Conservation (phyloP, 2,888 invertebrate species). For the Cylloceria caligata region DNA sequence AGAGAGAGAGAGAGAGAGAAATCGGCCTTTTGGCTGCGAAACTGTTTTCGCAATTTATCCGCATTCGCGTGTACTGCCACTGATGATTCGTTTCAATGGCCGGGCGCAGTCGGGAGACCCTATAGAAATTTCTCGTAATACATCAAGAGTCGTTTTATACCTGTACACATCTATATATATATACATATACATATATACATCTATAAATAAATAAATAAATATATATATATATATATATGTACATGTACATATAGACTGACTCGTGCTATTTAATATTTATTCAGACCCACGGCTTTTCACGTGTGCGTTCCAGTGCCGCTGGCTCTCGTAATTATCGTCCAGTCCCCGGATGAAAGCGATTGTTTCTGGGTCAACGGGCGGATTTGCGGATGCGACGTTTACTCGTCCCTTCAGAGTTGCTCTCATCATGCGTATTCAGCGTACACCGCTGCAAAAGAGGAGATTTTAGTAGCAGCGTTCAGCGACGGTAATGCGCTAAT, state of each 20-base stretch:
- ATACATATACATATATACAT: conserved; percentile 9
- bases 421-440: conserved; percentile 11
- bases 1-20: conserved; percentile 66
- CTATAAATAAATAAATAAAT: background rate
- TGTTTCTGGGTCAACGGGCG: conserved; percentile 45
- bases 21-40: conserved; percentile 33
- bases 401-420: conserved; percentile 1
- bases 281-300: conserved; percentile 19
- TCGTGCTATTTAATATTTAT: conserved; percentile 46
- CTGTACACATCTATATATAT: background rate
- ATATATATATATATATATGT: no score
- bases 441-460: background rate
- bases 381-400: conserved; percentile 29
- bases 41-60: conserved; percentile 54
- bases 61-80: conserved; percentile 25
- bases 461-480: background rate
- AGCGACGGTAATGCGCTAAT: conserved; percentile 5
- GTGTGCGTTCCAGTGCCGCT: background rate
- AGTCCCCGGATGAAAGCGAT: conserved; percentile 20
- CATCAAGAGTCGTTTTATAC: conserved; percentile 31
- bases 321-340: conserved; percentile 31
- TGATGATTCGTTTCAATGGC: conserved; percentile 48
- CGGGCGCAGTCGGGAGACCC: background rate
- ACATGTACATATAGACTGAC: background rate
- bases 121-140: conserved; percentile 38